Evolutionary conservation across 2,113 vertebrate genomes (phyloP), one percentile per base, ranked within the genome.

Genomic region (Helogale parvula): DNA sequence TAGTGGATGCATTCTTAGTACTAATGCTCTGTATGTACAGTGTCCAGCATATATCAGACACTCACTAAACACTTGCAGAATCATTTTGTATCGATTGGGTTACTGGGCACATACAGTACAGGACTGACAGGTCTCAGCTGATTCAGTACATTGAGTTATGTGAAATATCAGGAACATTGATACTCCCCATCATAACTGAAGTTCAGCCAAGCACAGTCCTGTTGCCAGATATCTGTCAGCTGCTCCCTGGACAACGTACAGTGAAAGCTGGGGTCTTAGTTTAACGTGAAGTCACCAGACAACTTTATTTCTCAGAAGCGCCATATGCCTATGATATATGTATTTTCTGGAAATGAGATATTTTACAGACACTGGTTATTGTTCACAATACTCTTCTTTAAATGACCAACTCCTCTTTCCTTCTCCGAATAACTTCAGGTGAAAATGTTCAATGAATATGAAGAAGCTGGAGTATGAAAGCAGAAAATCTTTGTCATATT

Each of bases 361-460:
- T 63, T 88, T 96, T 54, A 52, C 5, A 47, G 66, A 63, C 17
- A 27, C 2, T 69, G n/a, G 50, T 63, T 41, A 65, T 54, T 77
- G 68, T 92, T 66, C 74, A 21, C 47, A 23, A 77, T n/a, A 38
- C 38, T 19, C 65, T 71, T 88, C 50, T 85, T 85, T 88, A 87
- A 89, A 45, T 74, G 35, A 33, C n/a, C 60, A 41, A 38, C 25
- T 89, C 41, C 15, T 93, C n/a, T 38, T 94, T 29, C 71, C 19
- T 52, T 86, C 50, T 92, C 79, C 68, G 38, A 90, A 66, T 89
- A 90, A 92, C 45, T 63, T 96, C 74, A 91, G 87, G 94, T 80
- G 91, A 96, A 65, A 60, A 66, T 93, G 47, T 80, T 91, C 65
- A 93, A 5, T 65, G 84, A 86, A 68, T 92, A 19, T 3, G 12